phyloP scores from a whole-genome alignment of 1,140 invertebrate genomes.

The Heliothis subflexa region DNA sequence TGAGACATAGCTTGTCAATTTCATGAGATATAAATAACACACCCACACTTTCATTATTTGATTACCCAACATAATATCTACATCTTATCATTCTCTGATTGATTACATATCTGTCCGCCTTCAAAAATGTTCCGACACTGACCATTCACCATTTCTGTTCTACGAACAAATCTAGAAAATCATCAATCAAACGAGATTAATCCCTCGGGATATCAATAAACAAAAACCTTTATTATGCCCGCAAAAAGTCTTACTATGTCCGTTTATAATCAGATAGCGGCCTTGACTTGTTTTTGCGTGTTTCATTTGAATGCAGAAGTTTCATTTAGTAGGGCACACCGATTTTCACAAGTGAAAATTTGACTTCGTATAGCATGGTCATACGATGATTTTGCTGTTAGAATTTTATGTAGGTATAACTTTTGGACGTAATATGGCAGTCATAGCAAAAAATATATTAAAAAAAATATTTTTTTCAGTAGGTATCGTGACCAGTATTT shows the following conservation, averaged over 20 bases:
- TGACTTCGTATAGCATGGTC: no score
- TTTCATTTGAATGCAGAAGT: background rate
- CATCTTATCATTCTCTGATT: background rate
- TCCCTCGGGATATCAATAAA: slow-evolving; percentile 39
- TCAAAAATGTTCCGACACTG: slow-evolving; percentile 2
- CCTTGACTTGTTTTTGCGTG: background rate
- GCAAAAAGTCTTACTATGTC: slow-evolving; percentile 31
- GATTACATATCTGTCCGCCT: background rate
- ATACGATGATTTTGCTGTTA: no score
- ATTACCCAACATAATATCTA: no score
- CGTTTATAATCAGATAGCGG: slow-evolving; percentile 18
- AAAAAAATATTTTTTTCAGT: no score
- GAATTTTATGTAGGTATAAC: no score
- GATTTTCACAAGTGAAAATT: no score
- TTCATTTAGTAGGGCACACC: background rate
- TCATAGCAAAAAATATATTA: no score
- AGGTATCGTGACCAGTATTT: no score
- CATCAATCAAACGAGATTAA: slow-evolving; percentile 36
- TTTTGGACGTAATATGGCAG: no score
- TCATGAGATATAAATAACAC: no score
- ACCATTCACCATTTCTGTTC: slow-evolving; percentile 8
- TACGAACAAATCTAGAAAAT: slow-evolving; percentile 16
- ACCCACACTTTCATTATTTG: background rate
- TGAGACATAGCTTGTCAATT: no score
- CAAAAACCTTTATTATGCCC: slow-evolving; percentile 41